These are phyloP conservation scores for Percopsis omiscomaycus DNA, from an alignment of 2,797 vertebrate genomes.

Conservation along the genomic window DNA sequence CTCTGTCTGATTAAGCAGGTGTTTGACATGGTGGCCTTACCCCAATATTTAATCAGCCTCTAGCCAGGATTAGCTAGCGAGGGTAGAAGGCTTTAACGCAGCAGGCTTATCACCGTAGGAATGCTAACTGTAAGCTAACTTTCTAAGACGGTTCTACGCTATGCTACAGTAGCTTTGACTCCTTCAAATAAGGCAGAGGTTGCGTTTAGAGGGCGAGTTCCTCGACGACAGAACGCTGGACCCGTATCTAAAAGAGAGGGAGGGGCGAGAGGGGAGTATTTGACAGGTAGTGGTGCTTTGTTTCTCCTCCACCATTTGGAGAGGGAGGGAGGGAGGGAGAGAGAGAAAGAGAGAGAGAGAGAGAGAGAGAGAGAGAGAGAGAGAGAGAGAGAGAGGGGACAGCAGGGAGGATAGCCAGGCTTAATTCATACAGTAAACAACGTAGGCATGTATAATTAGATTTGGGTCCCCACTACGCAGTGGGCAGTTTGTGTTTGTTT, in stretches of 20 bases:
- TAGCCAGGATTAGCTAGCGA: conserved; percentile 45
- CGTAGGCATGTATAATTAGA: conserved; percentile 60
- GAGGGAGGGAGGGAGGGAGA: conserved; percentile 1
- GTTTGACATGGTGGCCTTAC: conserved; percentile 60
- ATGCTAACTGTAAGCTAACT: no score
- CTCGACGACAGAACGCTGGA: no score
- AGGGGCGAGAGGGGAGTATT: no score
- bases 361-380: conserved; percentile 1
- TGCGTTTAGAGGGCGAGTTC: no score
- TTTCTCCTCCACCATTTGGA: no score
- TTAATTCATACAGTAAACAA: conserved; percentile 60
- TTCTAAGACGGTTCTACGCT: no score
- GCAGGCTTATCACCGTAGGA: no score
- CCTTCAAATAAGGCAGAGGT: no score
- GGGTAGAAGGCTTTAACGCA: conserved; percentile 21
- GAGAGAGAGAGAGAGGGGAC: conserved; percentile 8
- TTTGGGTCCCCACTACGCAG: conserved; percentile 42
- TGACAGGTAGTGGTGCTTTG: no score
- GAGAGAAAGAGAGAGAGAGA: not conserved
- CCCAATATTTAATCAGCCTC: conserved; percentile 58
- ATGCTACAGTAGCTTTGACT: no score
- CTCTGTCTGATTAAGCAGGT: no score
- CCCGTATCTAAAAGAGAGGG: no score
- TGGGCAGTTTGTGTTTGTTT: conserved; percentile 31
- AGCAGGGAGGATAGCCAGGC: conserved; percentile 36